Conservation (phyloP, 2,888 invertebrate genomes). For the Orthonevra nobilis region DNA sequence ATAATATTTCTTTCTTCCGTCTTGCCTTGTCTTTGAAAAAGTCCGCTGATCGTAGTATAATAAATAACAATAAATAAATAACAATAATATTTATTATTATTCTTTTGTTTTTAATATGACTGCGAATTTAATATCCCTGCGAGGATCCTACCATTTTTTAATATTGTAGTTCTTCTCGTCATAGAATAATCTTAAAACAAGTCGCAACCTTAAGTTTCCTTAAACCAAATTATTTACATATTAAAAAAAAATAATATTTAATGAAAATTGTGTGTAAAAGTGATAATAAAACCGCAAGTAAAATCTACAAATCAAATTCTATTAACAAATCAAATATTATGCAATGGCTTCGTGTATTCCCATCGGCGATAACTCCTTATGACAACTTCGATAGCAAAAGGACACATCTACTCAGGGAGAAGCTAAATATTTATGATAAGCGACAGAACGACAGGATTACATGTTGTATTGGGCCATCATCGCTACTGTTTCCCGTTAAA, state of each 20-base stretch:
- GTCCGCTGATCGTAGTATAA: no score
- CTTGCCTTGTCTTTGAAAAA: no score
- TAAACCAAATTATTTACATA: no score
- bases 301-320: constrained; percentile 16
- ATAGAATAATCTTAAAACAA: no score
- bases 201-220: no score
- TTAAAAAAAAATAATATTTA: not conserved
- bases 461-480: constrained; percentile 50
- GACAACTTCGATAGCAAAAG: constrained; percentile 62
- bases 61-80: no score
- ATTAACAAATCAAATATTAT: constrained; percentile 55
- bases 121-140: no score
- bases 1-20: no score
- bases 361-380: constrained; percentile 58
- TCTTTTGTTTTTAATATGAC: no score
- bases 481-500: constrained; percentile 14
- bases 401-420: constrained; percentile 52
- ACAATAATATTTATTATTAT: no score
- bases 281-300: constrained; percentile 12
- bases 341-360: constrained; percentile 60
- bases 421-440: constrained; percentile 60
- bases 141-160: no score
- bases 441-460: constrained; percentile 52
- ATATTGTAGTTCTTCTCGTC: no score
- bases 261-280: constrained; percentile 43